These are phyloP conservation scores for Sebastolobus altivelis DNA, from an alignment of 2,797 vertebrate genomes.

Conservation along the genomic window DNA sequence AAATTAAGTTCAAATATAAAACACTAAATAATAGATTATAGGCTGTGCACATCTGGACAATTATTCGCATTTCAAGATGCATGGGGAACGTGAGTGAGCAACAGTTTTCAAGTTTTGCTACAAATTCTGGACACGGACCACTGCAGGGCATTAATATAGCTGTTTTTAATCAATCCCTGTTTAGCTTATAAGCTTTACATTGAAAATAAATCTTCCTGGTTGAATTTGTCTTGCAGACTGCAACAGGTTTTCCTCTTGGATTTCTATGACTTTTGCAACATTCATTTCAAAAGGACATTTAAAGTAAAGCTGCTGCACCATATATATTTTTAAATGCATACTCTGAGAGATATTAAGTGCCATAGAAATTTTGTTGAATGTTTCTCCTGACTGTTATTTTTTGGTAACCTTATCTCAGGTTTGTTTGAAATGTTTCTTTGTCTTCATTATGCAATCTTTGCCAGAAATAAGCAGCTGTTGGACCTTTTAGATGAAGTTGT, in stretches of 20 bases:
- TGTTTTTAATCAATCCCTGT: not conserved
- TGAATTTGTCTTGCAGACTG: not conserved
- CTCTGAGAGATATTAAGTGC: not conserved
- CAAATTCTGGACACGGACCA: not conserved
- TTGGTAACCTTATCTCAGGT: not conserved
- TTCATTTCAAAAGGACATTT: not conserved
- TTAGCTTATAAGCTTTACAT: too few species aligned
- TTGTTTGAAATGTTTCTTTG: not conserved
- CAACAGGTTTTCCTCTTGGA: not conserved
- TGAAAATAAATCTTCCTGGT: not conserved
- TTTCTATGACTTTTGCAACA: not conserved
- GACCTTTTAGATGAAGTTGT: not conserved
- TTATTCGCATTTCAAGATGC: not conserved
- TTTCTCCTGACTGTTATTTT: not conserved
- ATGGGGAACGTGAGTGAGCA: not conserved
- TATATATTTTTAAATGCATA: not conserved
- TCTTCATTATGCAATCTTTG: not conserved
- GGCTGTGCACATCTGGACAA: not conserved
- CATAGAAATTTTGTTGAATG: not conserved
- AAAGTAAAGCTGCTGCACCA: not conserved
- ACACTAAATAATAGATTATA: not conserved
- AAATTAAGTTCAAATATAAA: not conserved
- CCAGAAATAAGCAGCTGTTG: not conserved
- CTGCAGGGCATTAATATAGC: too few species aligned
- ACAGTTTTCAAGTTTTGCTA: conserved; percentile 1